Evolutionary conservation across 2,113 vertebrate genomes (phyloP), one percentile per base, ranked within the genome.

Genomic region (Pardalotus punctatus): DNA sequence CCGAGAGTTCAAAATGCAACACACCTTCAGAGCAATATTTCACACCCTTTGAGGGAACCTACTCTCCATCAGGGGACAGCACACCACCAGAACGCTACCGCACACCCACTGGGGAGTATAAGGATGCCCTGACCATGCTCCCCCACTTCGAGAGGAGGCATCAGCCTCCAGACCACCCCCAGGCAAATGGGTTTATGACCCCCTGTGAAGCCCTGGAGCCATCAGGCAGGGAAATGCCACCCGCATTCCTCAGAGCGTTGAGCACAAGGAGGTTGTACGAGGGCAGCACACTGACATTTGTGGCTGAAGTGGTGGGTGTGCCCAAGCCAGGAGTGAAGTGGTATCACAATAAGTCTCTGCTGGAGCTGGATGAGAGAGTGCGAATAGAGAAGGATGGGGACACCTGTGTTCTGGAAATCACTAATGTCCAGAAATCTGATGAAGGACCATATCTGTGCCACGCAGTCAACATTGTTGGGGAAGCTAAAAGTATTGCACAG

Each of bases 391-490:
- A 98, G 90, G 98, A 99, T 70, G 98, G 98, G 8, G 97, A 99
- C 71, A 98, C 97, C 65, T 98, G 98, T 79, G 94, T 98, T 12
- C 96, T 99, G 56, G 98, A 98, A 91, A 98, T 99, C 71, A 92
- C 96, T 60, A 97, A 97, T 10, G 36, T 99, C 53, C 97, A 97
- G 29, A 98, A 98, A 95, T 95, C 89, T 0, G 99, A 99, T 23
- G 98, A 97, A 89, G 99, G 99, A 40, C 98, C 99, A 85, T 99
- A 99, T 86, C 98, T 99, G 85, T 99, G 99, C 45, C 98, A 99
- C 79, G 99, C 99, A 48, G 97, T 99, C 45, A 99, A 99, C 96
- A 98, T 98, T 92, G 97, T 99, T 0, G 99, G 99, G 8, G 99
- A 99, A 97, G 99, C 99, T 38, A 99, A 98, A 97, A 99, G 98